A percentile compares a stretch with the other conserved stretches of the same genome.
phyloP scores from a whole-genome alignment of 2,888 invertebrate species.

The Litoditis marina region DNA sequence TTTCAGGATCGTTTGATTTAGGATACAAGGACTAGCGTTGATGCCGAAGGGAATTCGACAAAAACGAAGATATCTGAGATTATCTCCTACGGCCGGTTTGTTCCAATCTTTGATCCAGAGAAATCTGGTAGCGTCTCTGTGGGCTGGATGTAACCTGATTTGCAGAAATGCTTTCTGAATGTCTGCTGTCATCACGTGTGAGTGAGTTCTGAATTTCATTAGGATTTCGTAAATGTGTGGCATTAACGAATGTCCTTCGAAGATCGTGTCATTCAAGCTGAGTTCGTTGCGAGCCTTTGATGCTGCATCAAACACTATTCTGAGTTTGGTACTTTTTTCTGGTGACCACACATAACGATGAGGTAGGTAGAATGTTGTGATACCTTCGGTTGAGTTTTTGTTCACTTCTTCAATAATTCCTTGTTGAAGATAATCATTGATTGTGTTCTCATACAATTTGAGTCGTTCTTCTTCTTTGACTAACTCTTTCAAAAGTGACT shows the following conservation, averaged over 20 bases:
- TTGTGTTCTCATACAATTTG: background rate
- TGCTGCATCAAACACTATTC: slow-evolving; percentile 1
- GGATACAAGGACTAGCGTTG: too few relatives aligned
- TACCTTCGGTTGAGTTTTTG: background rate
- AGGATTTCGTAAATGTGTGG: background rate
- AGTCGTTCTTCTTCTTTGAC: background rate
- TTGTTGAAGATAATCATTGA: background rate
- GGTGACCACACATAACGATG: background rate
- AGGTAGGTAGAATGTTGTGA: background rate
- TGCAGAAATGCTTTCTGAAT: background rate
- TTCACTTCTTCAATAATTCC: background rate
- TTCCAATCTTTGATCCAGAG: background rate
- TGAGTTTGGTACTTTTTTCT: background rate
- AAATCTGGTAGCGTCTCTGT: too few relatives aligned
- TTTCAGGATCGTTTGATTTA: too few relatives aligned
- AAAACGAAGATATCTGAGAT: too few relatives aligned
- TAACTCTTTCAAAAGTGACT: background rate
- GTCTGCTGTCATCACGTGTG: background rate
- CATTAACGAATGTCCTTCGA: background rate
- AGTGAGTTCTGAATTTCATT: background rate
- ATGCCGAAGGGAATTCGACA: too few relatives aligned
- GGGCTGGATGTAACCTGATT: too few relatives aligned
- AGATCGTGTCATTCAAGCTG: slow-evolving; percentile 1
- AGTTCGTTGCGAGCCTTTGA: background rate
- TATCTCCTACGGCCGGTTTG: too few relatives aligned